Evolutionary conservation across 1,140 invertebrate genomes (phyloP).

Genomic region (Atopsyche davidsoni): DNA sequence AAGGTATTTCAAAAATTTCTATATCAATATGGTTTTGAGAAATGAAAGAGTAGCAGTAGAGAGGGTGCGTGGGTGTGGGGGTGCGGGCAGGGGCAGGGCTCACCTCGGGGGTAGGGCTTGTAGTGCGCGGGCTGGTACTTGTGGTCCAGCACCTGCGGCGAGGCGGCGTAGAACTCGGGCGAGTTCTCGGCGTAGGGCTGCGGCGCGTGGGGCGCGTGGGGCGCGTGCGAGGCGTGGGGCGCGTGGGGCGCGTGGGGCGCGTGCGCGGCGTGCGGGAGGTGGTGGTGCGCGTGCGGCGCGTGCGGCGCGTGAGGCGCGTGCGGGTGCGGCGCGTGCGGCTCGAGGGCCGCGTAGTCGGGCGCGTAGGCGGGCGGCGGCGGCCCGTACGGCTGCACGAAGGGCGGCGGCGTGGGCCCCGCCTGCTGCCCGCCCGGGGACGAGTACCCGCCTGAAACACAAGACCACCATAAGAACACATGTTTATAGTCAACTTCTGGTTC

Average conservation of each 20-base stretch:
- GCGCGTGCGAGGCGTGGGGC: conserved; percentile 36
- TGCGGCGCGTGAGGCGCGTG: conserved; percentile 15
- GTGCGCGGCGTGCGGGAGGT: conserved; percentile 35
- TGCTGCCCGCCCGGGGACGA: conserved; percentile 43
- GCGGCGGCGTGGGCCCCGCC: conserved; percentile 33
- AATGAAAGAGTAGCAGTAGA: not conserved
- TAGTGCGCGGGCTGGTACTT: conserved; percentile 63
- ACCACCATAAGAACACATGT: too few species aligned
- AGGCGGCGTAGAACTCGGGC: conserved; percentile 69
- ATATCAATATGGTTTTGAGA: too few species aligned
- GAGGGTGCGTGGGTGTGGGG: not conserved
- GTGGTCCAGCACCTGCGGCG: conserved; percentile 55
- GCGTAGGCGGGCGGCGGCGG: conserved; percentile 36
- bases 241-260: conserved; percentile 42
- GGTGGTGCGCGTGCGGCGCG: conserved; percentile 23
- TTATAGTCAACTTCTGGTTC: too few species aligned
- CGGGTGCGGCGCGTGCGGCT: conserved; percentile 39
- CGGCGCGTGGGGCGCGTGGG: conserved; percentile 45
- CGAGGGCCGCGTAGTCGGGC: conserved; percentile 38
- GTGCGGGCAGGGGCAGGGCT: conserved; percentile 34
- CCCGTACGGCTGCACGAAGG: conserved; percentile 38
- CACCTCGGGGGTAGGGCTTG: conserved; percentile 64
- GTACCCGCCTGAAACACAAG: conserved; percentile 41
- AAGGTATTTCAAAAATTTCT: too few species aligned
- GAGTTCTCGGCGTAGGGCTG: conserved; percentile 57